Percentiles rank a stretch among this genome's conserved stretches.
Evolutionary conservation across 1,140 invertebrate species (phyloP).

Genomic region (Heliconius himera): DNA sequence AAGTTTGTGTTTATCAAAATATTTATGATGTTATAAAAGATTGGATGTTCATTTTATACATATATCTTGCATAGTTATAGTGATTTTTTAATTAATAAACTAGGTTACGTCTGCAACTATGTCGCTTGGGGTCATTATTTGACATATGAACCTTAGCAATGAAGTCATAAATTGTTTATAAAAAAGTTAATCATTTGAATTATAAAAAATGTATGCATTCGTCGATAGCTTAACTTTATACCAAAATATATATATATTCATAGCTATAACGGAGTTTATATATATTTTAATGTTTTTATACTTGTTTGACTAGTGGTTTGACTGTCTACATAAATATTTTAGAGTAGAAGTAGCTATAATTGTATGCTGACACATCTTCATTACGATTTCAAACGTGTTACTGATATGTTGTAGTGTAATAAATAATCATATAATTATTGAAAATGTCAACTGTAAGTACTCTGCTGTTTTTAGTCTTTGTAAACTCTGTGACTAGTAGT

Average conservation of each 20-base stretch:
- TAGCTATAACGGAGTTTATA: background rate
- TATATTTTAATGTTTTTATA: slow-evolving; percentile 45
- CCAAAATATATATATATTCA: slow-evolving; percentile 24
- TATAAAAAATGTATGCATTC: background rate
- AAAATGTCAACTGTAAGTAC: slow-evolving; percentile 44
- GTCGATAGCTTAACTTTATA: background rate
- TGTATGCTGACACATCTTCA: slow-evolving; percentile 61
- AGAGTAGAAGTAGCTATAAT: slow-evolving; percentile 42
- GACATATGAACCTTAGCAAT: slow-evolving; percentile 9
- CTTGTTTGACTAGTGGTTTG: slow-evolving; percentile 68
- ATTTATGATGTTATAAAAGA: background rate
- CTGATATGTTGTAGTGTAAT: slow-evolving; percentile 53
- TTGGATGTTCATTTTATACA: background rate
- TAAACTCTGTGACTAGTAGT: slow-evolving; percentile 18
- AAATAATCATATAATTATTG: slow-evolving; percentile 44
- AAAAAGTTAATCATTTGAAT: background rate
- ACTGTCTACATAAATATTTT: slow-evolving; percentile 53
- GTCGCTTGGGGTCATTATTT: background rate
- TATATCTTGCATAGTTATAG: background rate
- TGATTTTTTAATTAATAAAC: background rate
- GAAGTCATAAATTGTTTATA: background rate
- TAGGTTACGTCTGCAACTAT: background rate
- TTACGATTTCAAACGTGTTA: slow-evolving; percentile 57
- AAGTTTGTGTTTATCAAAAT: background rate
- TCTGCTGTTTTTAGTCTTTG: slow-evolving; percentile 21